phyloP scores from a whole-genome alignment of 2,888 invertebrate genomes.

The Sisyra nigra region DNA sequence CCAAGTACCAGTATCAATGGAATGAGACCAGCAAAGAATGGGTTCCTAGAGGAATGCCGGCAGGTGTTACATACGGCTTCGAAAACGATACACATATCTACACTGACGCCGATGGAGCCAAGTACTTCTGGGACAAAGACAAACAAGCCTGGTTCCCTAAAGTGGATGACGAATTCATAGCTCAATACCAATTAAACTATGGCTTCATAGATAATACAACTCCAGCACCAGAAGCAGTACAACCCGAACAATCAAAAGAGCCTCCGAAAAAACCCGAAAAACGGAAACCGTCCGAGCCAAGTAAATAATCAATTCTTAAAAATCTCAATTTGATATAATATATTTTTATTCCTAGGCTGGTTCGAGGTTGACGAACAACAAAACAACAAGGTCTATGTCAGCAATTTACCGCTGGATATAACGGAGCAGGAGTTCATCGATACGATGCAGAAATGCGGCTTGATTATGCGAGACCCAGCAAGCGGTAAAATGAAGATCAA shows the following conservation, averaged over 20 bases:
- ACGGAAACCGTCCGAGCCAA: conserved; percentile 33
- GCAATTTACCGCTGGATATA: conserved; percentile 75
- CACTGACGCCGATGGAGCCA: conserved; percentile 73
- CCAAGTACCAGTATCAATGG: conserved; percentile 49
- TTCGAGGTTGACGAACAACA: conserved; percentile 77
- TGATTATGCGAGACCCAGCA: conserved; percentile 75
- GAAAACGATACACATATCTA: conserved; percentile 67
- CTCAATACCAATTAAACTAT: conserved; percentile 90
- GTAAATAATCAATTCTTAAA: conserved; percentile 14
- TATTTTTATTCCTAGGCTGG: conserved; percentile 44
- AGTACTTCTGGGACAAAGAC: conserved; percentile 79
- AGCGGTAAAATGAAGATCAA: conserved; percentile 77
- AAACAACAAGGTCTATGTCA: conserved; percentile 93
- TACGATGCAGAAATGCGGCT: conserved; percentile 91
- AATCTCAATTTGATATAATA: not conserved
- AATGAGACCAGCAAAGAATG: conserved; percentile 42
- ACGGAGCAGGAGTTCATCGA: conserved; percentile 81
- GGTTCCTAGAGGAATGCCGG: conserved; percentile 25
- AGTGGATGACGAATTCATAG: conserved; percentile 93
- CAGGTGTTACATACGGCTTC: conserved; percentile 39
- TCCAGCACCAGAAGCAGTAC: conserved; percentile 11
- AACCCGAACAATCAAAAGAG: conserved; percentile 8
- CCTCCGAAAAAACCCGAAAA: conserved; percentile 22
- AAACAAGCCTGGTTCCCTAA: conserved; percentile 95
- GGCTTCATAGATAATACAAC: conserved; percentile 55